These are phyloP conservation scores for Ommatoiulus sabulosus DNA, from an alignment of 2,888 invertebrate genomes.

Conservation along the genomic window DNA sequence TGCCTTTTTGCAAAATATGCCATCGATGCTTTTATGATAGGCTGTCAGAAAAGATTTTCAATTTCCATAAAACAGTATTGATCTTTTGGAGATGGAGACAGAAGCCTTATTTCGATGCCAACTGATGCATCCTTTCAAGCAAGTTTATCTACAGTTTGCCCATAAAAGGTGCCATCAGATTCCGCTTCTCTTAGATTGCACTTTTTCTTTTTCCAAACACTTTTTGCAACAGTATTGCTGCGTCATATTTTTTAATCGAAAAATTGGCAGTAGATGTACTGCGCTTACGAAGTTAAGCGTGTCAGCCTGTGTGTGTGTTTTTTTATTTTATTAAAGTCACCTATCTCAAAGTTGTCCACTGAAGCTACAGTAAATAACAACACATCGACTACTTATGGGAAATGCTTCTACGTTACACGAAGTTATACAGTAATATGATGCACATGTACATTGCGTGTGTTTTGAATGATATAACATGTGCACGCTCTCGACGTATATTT, in stretches of 20 bases:
- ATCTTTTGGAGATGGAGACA: slow-evolving; percentile 40
- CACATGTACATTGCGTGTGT: too few relatives aligned
- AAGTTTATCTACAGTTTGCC: slow-evolving; percentile 40
- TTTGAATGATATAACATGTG: too few relatives aligned
- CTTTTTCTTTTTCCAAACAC: not conserved
- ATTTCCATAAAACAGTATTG: slow-evolving; percentile 43
- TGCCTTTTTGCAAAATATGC: slow-evolving; percentile 22
- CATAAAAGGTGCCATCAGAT: slow-evolving; percentile 22
- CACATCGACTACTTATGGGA: too few relatives aligned
- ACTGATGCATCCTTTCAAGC: slow-evolving; percentile 31
- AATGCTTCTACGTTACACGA: too few relatives aligned
- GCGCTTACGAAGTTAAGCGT: not conserved
- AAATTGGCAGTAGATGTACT: not conserved
- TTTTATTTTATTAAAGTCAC: not conserved
- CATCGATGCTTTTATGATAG: slow-evolving; percentile 43
- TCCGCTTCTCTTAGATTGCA: slow-evolving; percentile 13
- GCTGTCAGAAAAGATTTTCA: slow-evolving; percentile 43
- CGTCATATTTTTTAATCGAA: slow-evolving; percentile 43
- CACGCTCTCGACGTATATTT: too few relatives aligned
- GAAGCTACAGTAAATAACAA: too few relatives aligned
- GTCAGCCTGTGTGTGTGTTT: not conserved
- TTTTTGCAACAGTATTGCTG: slow-evolving; percentile 29
- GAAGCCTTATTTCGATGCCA: slow-evolving; percentile 40
- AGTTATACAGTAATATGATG: too few relatives aligned
- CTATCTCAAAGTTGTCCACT: too few relatives aligned